Evolutionary conservation across 2,797 vertebrate genomes (phyloP), one percentile per base, ranked within the genome.

Genomic region (Pseudochirops cupreus): DNA sequence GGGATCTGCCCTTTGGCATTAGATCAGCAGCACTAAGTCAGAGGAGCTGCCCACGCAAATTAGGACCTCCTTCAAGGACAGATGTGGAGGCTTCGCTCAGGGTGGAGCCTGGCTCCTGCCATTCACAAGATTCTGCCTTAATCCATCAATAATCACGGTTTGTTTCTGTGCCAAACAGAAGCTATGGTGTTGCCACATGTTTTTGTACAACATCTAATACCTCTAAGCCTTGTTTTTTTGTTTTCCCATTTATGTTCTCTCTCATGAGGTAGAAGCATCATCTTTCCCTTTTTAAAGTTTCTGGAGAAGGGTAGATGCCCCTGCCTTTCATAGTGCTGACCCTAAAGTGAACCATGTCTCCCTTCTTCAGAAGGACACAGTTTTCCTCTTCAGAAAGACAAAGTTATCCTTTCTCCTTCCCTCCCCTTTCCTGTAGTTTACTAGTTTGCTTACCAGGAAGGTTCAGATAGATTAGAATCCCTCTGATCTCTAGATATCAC

Each of bases 161-260:
- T 58, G 96, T 50, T 92, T 31, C 59, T 0, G 0, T 31, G 59
- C 28, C 1, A 0, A 74, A 91, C 95, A 92, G 14, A 58, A 58
- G 90, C 91, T 56, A 28, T 16, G 13, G 56, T 55, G 29, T 91
- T 96, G 91, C 74, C 58, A 55, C 56, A 53, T 16, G 18, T 50
- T 95, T 93, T 62, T 18, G 21, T 33, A 29, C 0, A 57, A 53
- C 14, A 56, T 94, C 56, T 92, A 31, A 94, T 7, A 54, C 92
- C 90, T 56, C 46, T 74, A 57, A 74, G 13, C n/a, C 39, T 56
- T n/a, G 57, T 57, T 50, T 89, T 46, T 33, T 95, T 92, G 95
- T 50, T 56, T 91, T 6, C 53, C 55, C 7, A 9, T 57, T 97
- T 62, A 93, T 92, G 56, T 94, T 92, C 54, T 92, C 39, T 24